Evolutionary conservation across 2,113 vertebrate species (phyloP), one percentile per base, ranked within the genome.

Genomic region (Aphelocoma coerulescens): DNA sequence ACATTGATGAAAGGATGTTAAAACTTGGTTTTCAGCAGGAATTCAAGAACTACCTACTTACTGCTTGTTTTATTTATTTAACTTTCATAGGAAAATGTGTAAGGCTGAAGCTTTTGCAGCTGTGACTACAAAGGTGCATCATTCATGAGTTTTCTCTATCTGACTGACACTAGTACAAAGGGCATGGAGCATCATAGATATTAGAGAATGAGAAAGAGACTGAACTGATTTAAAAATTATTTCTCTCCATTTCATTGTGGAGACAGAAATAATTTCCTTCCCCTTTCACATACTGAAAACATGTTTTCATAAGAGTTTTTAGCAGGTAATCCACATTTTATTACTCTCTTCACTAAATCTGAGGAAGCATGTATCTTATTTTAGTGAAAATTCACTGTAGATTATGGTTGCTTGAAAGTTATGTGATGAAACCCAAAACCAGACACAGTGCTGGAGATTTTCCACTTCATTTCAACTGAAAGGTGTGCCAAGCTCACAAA

Each of bases 21-120:
- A 95, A 93, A 72, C 59, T 79, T 78, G 49, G 8, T 33, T 91
- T 89, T 93, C 72, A 78, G 58, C 30, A 93, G 82, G 35, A 90
- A 95, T 95, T 94, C 90, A 80, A 94, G 84, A 91, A 92, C n/a
- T 69, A 79, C 51, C 80, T 91, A 85, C 62, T 39, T 30, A 59
- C 57, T 67, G 11, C 49, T 92, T 35, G 22, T 93, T 97, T 89
- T 91, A 96, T 88, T 96, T 97, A 93, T 95, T 91, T 97, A 87
- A 92, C 95, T 68, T 91, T 93, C 82, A 79, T 13, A 68, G 89
- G 75, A 95, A 78, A 84, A 91, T 4, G 21, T 5, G 22, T 28
- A 74, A 63, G 48, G 51, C 73, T 95, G 87, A 83, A 82, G 93
- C 72, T 93, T 69, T 88, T 8, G 16, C 91, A 97, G 92, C 62